Evolutionary conservation across 35 echinoderm and acorn worm species (phyloP), one percentile per base, ranked within the genome.

Genomic region (Anneissia japonica): DNA sequence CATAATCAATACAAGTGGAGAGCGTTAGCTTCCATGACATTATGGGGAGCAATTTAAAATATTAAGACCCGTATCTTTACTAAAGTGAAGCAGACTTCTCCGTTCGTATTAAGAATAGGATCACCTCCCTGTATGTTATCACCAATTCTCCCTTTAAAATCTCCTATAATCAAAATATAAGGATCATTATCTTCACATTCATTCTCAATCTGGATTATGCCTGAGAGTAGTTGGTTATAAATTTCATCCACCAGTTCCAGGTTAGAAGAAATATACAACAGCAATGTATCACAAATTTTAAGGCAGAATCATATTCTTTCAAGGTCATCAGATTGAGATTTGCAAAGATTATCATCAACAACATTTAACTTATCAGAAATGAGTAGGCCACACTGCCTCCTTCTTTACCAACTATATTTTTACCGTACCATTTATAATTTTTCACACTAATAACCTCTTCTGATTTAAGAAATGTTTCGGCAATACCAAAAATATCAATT

Each of bases 261-360:
- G 21, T 64, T 64, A 64, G 51, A 64, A 23, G 1, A 64, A 23
- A 64, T 64, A 64, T 23, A 64, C 51, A 9, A 64, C 51, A 11
- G 51, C 51, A 14, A 43, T n/a, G n/a, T n/a, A n/a, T n/a, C n/a
- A n/a, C n/a, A n/a, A n/a, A n/a, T n/a, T n/a, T n/a, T n/a, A n/a
- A n/a, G n/a, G n/a, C n/a, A n/a, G n/a, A 83, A 23, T 41, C 81
- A 83, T 40, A 83, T 37, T 83, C 81, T 4, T 83, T 83, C 81
- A 43, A 83, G 30, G 2, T 83, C 81, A 46, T 83, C 81, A 45
- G 7, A 4, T 28, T 46, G 16, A 43, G 81, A 83, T 41, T 83
- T 23, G 51, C 41, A 29, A 34, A 83, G 32, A 30, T 83, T 83
- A 21, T 13, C 19, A 46, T 83, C 81, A 30, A 83, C 51, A 4